Percentiles rank a stretch among this genome's conserved stretches.
Evolutionary conservation across 2,888 invertebrate genomes (phyloP).

Genomic region (Tridacna gigas): DNA sequence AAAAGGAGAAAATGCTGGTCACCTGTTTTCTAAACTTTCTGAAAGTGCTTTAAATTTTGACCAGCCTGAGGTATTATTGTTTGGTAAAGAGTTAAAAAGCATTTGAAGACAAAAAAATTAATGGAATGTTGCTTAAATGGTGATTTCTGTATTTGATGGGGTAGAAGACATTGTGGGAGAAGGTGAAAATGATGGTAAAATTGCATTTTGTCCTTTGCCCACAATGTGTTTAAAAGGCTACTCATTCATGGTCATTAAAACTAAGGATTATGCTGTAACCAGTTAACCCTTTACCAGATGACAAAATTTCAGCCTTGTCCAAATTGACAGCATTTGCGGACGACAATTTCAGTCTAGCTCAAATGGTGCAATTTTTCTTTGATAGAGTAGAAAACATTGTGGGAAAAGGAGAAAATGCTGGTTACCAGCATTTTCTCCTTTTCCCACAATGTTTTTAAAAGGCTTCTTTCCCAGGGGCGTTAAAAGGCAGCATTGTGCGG

Average conservation of each 20-base stretch:
- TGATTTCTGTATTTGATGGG: not conserved
- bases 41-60: no score
- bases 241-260: not conserved
- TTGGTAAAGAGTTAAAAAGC: no score
- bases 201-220: not conserved
- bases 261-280: not conserved
- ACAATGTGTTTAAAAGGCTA: not conserved
- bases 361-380: no score
- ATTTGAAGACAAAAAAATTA: no score
- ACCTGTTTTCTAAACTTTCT: no score
- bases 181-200: not conserved
- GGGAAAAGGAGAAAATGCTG: slow-evolving; percentile 9
- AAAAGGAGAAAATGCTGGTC: no score
- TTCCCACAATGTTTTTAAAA: not conserved
- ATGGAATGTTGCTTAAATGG: no score
- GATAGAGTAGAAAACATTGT: no score
- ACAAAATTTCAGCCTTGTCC: no score
- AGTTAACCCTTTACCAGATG: not conserved
- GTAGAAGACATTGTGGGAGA: not conserved
- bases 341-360: no score
- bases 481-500: not conserved
- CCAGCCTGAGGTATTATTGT: no score
- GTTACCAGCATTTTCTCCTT: slow-evolving; percentile 2
- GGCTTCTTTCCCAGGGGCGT: not conserved
- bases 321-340: no score